Conservation (phyloP, 2,113 vertebrate genomes). For the Equus przewalskii region DNA sequence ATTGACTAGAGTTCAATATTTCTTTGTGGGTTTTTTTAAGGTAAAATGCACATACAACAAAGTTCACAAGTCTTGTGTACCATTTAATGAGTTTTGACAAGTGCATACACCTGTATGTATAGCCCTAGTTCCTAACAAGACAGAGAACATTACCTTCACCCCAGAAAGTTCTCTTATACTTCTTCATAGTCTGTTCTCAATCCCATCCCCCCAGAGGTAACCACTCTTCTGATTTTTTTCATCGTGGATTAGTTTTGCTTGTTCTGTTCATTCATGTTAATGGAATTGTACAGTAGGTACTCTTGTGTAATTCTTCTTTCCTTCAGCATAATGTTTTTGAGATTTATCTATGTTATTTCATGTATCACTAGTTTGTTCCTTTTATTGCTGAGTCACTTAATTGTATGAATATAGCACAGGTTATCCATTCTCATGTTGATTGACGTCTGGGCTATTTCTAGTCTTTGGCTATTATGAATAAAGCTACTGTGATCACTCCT, state of each 20-base stretch:
- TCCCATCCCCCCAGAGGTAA: not conserved
- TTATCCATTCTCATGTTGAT: not conserved
- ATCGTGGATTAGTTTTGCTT: not conserved
- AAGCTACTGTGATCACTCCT: not conserved
- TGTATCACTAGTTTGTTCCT: not conserved
- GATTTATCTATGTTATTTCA: not conserved
- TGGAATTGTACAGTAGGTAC: not conserved
- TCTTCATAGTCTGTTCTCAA: not conserved
- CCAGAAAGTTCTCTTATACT: not conserved
- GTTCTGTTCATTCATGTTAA: not conserved
- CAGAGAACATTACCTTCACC: not conserved
- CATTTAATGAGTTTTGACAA: slow-evolving; percentile 27
- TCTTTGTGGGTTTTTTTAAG: not conserved
- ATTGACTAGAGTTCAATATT: not conserved
- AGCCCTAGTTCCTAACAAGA: not conserved
- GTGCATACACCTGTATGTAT: not conserved
- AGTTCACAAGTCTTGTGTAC: not conserved
- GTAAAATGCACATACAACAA: not conserved
- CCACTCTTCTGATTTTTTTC: not conserved
- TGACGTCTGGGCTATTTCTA: not conserved
- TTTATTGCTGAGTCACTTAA: not conserved
- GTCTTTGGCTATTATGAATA: not conserved
- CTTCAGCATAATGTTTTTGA: not conserved
- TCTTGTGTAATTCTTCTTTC: not conserved
- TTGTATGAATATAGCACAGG: not conserved